Evolutionary conservation across 30 jellyfish, hydroid and myxozoan genomes (phyloP).

Genomic region (Cassiopea andromeda): DNA sequence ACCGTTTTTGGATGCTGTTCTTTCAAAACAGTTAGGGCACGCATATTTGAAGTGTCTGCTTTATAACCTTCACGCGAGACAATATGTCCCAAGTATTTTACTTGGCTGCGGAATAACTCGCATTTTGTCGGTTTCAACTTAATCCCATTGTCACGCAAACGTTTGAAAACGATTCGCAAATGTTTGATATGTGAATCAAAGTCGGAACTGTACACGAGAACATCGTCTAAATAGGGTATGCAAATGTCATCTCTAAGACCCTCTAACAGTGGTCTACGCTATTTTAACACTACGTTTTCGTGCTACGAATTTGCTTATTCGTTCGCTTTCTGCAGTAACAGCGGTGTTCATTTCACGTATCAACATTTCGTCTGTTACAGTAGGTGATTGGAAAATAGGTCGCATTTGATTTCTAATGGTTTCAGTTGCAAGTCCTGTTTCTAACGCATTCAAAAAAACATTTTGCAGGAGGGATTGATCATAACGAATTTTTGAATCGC

Average conservation of each 20-base stretch:
- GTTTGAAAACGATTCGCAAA: slow-evolving; percentile 13
- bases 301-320: not conserved
- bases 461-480: slow-evolving; percentile 2
- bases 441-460: slow-evolving; percentile 1
- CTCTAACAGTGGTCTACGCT: not conserved
- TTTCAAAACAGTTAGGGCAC: not conserved
- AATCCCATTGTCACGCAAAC: slow-evolving; percentile 32
- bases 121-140: slow-evolving; percentile 40
- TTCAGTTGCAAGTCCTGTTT: slow-evolving; percentile 2
- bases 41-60: slow-evolving; percentile 4
- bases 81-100: slow-evolving; percentile 17
- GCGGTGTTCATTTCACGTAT: not conserved
- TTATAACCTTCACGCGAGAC: slow-evolving; percentile 10
- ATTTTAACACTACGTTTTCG: too few relatives aligned
- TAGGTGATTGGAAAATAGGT: not conserved
- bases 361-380: not conserved
- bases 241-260: slow-evolving; percentile 23
- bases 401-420: slow-evolving; percentile 2
- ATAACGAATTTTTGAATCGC: not conserved
- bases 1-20: slow-evolving; percentile 39
- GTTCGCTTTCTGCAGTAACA: not conserved
- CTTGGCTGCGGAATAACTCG: slow-evolving; percentile 6
- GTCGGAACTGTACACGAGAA: slow-evolving; percentile 23
- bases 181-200: slow-evolving; percentile 36
- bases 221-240: slow-evolving; percentile 47